Base-by-base conservation (phyloP, 2,888 invertebrate genomes). In the Balanococcus diminutus region DNA sequence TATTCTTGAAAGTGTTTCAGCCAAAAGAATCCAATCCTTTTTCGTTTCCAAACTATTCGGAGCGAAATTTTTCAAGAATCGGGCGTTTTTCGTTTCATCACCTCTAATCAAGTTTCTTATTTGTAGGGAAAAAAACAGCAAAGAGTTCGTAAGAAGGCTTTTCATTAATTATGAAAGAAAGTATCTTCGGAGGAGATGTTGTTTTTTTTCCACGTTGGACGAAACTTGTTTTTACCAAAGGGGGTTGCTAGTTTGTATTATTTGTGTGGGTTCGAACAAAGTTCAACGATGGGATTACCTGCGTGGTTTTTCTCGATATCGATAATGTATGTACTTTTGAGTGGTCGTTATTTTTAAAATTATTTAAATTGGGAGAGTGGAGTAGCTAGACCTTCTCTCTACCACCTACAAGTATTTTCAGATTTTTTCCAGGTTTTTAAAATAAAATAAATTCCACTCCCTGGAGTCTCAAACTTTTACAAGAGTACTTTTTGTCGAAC, bases 101-200 rank as follows among this genome's bases (percentile, higher is more conserved):
- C 28, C 67, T 67, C 67, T 67, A 67, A 67, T 67, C 67, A 67
- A 67, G 67, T 67, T 67, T 67, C 67, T 67, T 67, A 6, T n/a
- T 16, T 36, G 36, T 3, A 8, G 9, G 9, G 9, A 22, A 22
- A 56, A 56, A 56, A 56, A 8, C 5, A 36, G 36, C 4, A 36
- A 56, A 19, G 22, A 67, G 28, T 67, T 28, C 14, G 28, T 28
- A 6, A 28, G 25, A 67, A 28, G 28, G 31, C 67, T 67, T 67
- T 67, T 67, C 28, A 31, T 67, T 67, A 67, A 67, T 67, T 67
- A 67, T 67, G 16, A 28, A 67, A 61, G 31, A 28, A 11, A 28
- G 28, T 67, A 67, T 67, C 25, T 67, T 9, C 25, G 28, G 28
- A n/a, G 16, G 11, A 56, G 56, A 67, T 67, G 67, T 14, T 4